Evolutionary conservation across 2,113 vertebrate genomes (phyloP).

Genomic region (Stercorarius parasiticus): DNA sequence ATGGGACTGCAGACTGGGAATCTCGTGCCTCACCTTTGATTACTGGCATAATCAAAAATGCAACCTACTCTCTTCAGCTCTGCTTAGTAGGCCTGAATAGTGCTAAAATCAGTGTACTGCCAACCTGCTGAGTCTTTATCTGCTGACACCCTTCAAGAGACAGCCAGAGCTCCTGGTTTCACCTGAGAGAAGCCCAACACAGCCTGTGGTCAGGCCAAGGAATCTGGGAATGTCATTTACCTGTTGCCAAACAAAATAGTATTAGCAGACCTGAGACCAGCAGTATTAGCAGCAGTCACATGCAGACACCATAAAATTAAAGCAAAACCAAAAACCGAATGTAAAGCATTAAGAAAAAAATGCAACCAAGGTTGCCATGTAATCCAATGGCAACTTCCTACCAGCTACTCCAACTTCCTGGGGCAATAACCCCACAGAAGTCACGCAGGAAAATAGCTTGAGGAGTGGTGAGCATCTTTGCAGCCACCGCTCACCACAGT

Average conservation of each 20-base stretch:
- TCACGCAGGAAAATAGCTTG: neutral
- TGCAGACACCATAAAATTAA: neutral
- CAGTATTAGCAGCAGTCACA: conserved; percentile 9
- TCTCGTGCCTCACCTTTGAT: neutral
- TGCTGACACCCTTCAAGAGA: neutral
- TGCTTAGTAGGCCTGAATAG: neutral
- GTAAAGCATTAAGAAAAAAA: neutral
- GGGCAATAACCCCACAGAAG: neutral
- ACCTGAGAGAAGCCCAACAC: neutral
- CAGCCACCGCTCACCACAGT: neutral
- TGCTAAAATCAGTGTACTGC: neutral
- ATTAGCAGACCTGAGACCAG: neutral
- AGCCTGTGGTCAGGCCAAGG: neutral
- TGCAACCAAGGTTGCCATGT: neutral
- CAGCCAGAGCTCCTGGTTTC: neutral
- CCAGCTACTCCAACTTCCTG: neutral
- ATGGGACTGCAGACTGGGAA: neutral
- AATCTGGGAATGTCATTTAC: conserved; percentile 41
- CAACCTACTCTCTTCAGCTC: neutral
- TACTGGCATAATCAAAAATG: neutral
- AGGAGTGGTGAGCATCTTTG: neutral
- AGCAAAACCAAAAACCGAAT: neutral
- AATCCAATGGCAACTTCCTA: neutral
- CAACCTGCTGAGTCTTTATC: neutral
- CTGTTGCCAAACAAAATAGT: conserved; percentile 6